Base-by-base conservation (phyloP, 2,888 invertebrate species). In the Drosophila infuscata region DNA sequence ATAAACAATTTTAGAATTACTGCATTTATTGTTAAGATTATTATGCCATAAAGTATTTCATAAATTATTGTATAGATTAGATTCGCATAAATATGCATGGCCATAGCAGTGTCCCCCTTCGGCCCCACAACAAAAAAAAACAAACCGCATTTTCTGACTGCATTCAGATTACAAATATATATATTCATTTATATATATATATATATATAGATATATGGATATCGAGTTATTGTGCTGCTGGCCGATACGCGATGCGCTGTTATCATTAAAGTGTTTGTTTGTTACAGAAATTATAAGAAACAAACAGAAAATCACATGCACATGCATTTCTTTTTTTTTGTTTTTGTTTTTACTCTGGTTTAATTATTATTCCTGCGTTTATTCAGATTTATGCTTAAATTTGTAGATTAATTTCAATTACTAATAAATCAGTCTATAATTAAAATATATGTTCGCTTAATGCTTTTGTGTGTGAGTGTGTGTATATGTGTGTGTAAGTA, bases 381-480 rank as follows among this genome's bases (percentile, higher is more conserved):
- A 84, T 84, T 84, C 87, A 84, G 81, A 82, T 77, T 77, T 83
- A 86, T 75, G 83, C 88, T 88, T 86, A 84, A 81, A 83, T 76
- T 87, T 91, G 85, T 90, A 92, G 91, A 91, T 92, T 91, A 92
- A 91, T 92, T 92, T 91, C 91, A 92, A 91, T 92, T 92, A 92
- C 92, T 92, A 91, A 89, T 89, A 92, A 92, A 92, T 92, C 92
- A 92, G 92, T 92, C 92, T 92, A 92, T 92, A 92, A 92, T 92
- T 92, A 92, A 92, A 92, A 91, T 91, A 85, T 88, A 85, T 85
- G 82, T 89, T 89, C 84, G 85, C 85, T 85, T 85, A 82, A 85
- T 89, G 87, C 87, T 89, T 83, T 83, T 78, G 46, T 67, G 43
- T 77, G 36, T 71, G 46, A 64, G 54, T 74, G 63, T 71, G 29